Evolutionary conservation across 2,888 invertebrate species (phyloP), one percentile per base, ranked within the genome.

Genomic region (Rhorus exstirpatorius): DNA sequence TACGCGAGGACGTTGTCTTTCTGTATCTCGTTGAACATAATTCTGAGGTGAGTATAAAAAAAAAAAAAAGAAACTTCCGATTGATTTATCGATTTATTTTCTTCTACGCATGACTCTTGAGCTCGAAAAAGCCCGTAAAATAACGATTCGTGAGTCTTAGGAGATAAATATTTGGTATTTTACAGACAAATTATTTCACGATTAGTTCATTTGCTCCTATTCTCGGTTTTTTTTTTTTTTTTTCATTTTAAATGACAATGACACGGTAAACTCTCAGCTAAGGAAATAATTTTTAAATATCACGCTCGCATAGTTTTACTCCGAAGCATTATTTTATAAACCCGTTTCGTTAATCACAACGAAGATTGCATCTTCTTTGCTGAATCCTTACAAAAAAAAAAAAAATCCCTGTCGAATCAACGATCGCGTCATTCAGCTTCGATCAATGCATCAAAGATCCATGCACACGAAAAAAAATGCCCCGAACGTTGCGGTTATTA

Each of bases 1-100:
- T 96, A 89, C 94, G 99, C 31, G 99, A 99, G 90, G 99, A 99
- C 93, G 99, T 99, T 2, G 98, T 99, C 3, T 98, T 98, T 93
- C 94, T 99, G 71, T 99, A 97, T 92, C 95, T 99, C 70, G 97
- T 98, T 60, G 98, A 99, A 93, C 97, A 97, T 93, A 96, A 97
- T 90, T 95, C 96, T 26, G 96, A 96, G 95, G 98, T 99, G 93
- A 96, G 96, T 95, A 19, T 41, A 51, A 17, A 14, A 67, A 71
- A 60, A 41, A 41, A 51, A 51, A n/a, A n/a, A n/a, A n/a, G n/a
- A n/a, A n/a, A n/a, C n/a, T n/a, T n/a, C n/a, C n/a, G n/a, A n/a
- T n/a, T 81, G 77, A 44, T 17, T 46, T 24, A 35, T 24, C 8
- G 12, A 21, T 8, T 55, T 24, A 19, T 19, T 17, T 70, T 70